A percentile compares a stretch with the other conserved stretches of the same genome.
Evolutionary conservation across 2,888 invertebrate genomes (phyloP).

Genomic region (Drosophila barbarae): DNA sequence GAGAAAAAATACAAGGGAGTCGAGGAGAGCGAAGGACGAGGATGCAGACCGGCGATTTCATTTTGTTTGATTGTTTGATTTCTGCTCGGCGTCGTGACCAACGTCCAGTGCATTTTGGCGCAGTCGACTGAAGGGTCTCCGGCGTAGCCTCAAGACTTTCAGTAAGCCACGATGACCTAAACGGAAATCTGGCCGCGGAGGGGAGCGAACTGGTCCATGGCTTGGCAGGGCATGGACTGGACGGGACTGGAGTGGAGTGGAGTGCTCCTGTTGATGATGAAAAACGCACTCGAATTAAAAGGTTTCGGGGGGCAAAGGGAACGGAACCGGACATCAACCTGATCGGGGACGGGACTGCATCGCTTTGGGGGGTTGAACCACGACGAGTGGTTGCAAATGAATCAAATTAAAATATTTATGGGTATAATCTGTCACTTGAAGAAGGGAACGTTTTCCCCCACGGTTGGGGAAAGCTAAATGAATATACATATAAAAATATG

Average conservation of each 20-base stretch:
- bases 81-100: constrained; percentile 53
- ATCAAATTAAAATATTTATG: constrained; percentile 43
- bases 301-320: constrained; percentile 31
- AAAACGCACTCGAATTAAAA: constrained; percentile 75
- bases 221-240: not conserved
- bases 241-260: constrained; percentile 26
- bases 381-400: constrained; percentile 36
- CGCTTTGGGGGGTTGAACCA: constrained; percentile 26
- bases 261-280: constrained; percentile 55
- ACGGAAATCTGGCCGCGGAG: constrained; percentile 53
- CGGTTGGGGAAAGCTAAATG: not conserved
- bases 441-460: constrained; percentile 5
- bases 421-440: constrained; percentile 39
- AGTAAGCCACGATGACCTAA: constrained; percentile 52
- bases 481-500: not conserved
- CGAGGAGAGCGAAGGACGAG: constrained; percentile 11
- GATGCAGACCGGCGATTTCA: constrained; percentile 58
- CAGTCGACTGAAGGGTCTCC: constrained; percentile 68
- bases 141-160: constrained; percentile 73
- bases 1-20: constrained; percentile 14
- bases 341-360: constrained; percentile 22
- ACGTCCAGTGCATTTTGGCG: constrained; percentile 62
- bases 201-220: constrained; percentile 16
- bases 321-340: constrained; percentile 37
- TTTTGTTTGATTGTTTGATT: constrained; percentile 74